Base-by-base conservation (phyloP, 1,140 invertebrate species). In the Spodoptera frugiperda region DNA sequence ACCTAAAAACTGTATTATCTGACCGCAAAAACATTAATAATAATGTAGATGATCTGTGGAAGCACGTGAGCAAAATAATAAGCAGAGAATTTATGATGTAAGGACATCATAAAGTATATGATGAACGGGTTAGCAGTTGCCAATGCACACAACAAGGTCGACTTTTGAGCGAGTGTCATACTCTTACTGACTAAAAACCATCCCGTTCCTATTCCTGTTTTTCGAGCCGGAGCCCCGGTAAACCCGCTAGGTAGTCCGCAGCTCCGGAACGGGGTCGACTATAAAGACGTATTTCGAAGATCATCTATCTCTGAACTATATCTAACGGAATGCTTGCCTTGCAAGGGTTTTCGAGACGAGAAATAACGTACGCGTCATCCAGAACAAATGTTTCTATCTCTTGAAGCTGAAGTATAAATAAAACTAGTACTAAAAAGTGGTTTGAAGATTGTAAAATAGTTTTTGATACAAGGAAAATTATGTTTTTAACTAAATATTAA, bases 231-330 rank as follows among this genome's bases (percentile, higher is more conserved):
- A n/a, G n/a, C n/a, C n/a, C n/a, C n/a, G n/a, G n/a, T n/a, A n/a
- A n/a, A n/a, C n/a, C n/a, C n/a, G n/a, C n/a, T n/a, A n/a, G n/a
- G n/a, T n/a, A n/a, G n/a, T n/a, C n/a, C n/a, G n/a, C n/a, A n/a
- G n/a, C n/a, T n/a, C n/a, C n/a, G n/a, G n/a, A n/a, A n/a, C n/a
- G n/a, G 63, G 63, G 46, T 25, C 39, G 61, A 5, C 44, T 21
- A 21, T 48, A 67, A 67, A 49, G 63, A 67, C n/a, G 44, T 49
- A 25, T 49, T 65, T n/a, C 15, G 10, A 48, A 65, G 61, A 49
- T 65, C 61, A 49, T 65, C 39, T 48, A 65, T 65, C 61, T 65
- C 11, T 21, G 17, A 65, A 65, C 61, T 21, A 25, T 65, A 49
- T 61, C 8, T 8, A 49, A 17, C 19, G 57, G 46, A 21, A 21